Conservation (phyloP, 2,888 invertebrate genomes). For the Itoplectis maculator region DNA sequence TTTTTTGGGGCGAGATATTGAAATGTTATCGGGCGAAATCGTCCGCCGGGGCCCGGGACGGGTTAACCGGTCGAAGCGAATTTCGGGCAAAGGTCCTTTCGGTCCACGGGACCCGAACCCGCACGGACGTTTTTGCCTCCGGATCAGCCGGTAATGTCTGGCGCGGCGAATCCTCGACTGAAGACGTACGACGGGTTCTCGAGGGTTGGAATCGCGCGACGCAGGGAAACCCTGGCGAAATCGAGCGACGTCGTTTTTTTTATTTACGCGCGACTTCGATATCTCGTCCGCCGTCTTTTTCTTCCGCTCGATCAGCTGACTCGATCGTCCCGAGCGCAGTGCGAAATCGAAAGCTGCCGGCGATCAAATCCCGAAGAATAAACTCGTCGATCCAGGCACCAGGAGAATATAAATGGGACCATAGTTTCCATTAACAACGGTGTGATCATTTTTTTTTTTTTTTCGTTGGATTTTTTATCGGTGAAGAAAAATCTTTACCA, state of each 20-base stretch:
- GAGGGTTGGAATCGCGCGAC: conserved; percentile 61
- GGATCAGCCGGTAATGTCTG: conserved; percentile 62
- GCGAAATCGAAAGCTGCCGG: background rate
- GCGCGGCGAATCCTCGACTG: conserved; percentile 60
- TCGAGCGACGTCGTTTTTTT: conserved; percentile 55
- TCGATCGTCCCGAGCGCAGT: conserved; percentile 17
- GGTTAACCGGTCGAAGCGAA: no score
- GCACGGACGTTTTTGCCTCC: conserved; percentile 46
- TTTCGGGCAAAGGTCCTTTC: no score
- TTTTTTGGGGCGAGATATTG: conserved; percentile 64
- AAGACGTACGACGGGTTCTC: conserved; percentile 61
- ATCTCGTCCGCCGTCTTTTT: background rate
- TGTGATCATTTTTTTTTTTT: no score
- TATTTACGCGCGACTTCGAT: conserved; percentile 47
- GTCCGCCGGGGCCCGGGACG: no score
- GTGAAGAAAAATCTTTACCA: no score
- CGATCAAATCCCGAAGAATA: no score
- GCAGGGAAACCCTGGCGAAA: conserved; percentile 41
- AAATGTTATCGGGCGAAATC: conserved; percentile 60
- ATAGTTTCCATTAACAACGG: no score
- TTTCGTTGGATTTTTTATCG: no score
- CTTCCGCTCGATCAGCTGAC: conserved; percentile 23
- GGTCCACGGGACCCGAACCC: no score
- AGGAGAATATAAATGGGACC: no score
- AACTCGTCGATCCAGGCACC: background rate